phyloP scores from a whole-genome alignment of 2,797 vertebrate genomes.

The Pseudochirops corinnae region DNA sequence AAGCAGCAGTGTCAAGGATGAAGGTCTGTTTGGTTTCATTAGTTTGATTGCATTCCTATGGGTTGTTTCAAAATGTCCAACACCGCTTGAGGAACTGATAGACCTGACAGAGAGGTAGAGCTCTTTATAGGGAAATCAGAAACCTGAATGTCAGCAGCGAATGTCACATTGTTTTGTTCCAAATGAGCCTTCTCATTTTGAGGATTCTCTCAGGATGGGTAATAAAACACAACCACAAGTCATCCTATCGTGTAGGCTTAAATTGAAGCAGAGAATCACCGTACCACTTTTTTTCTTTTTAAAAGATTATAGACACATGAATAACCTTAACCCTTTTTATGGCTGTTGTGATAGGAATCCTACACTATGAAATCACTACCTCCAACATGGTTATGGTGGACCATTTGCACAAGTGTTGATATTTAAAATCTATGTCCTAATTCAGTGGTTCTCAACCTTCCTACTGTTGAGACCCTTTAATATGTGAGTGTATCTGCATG shows the following conservation, averaged over 20 bases:
- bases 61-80: slow-evolving; percentile 27
- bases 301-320: slow-evolving; percentile 30
- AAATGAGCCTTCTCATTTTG: slow-evolving; percentile 39
- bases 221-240: background rate
- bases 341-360: slow-evolving; percentile 61
- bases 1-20: slow-evolving; percentile 8
- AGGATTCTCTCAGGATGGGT: slow-evolving; percentile 34
- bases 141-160: slow-evolving; percentile 42
- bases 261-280: slow-evolving; percentile 32
- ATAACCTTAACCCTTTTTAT: slow-evolving; percentile 46
- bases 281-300: slow-evolving; percentile 36
- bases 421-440: slow-evolving; percentile 55
- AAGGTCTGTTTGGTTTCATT: slow-evolving; percentile 47
- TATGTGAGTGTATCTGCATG: no score
- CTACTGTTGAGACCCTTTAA: no score
- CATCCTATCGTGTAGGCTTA: slow-evolving; percentile 22
- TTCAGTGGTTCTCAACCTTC: no score
- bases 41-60: slow-evolving; percentile 44
- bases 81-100: slow-evolving; percentile 6
- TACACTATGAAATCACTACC: slow-evolving; percentile 42
- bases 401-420: slow-evolving; percentile 29
- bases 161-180: slow-evolving; percentile 52
- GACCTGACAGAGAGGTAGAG: slow-evolving; percentile 19
- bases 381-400: background rate
- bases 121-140: slow-evolving; percentile 21